phyloP scores from a whole-genome alignment of 1,140 invertebrate genomes.

The Pachyrhynchus sulphureomaculatus region DNA sequence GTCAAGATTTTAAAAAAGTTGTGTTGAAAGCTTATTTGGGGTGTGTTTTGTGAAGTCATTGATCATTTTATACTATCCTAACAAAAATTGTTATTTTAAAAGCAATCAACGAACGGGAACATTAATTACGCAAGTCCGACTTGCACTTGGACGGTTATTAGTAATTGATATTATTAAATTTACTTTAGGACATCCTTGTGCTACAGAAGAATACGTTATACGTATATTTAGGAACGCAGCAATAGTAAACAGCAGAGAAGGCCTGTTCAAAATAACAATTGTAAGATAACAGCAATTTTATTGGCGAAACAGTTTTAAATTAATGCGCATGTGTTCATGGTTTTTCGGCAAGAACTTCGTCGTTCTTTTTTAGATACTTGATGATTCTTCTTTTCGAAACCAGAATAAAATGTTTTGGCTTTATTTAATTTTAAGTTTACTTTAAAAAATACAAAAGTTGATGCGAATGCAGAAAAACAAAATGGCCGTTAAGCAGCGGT shows the following conservation, averaged over 20 bases:
- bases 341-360: constrained; percentile 19
- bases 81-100: no score
- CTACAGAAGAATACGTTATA: no score
- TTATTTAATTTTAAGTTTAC: constrained; percentile 19
- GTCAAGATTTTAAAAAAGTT: no score
- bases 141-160: no score
- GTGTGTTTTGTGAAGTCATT: no score
- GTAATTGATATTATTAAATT: no score
- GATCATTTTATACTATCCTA: no score
- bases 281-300: constrained; percentile 25
- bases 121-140: no score
- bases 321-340: constrained; percentile 30
- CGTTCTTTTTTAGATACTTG: constrained; percentile 21
- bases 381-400: constrained; percentile 12
- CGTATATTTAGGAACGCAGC: constrained; percentile 10
- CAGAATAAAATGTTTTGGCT: constrained; percentile 5
- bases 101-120: no score
- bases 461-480: constrained; percentile 15
- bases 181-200: no score
- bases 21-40: no score
- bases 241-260: not conserved
- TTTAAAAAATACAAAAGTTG: constrained; percentile 16
- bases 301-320: constrained; percentile 29
- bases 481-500: constrained; percentile 22
- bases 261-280: constrained; percentile 11